Percentiles rank a stretch among this genome's conserved stretches.
phyloP scores from a whole-genome alignment of 2,888 invertebrate genomes.

The Stenodema calcarata region DNA sequence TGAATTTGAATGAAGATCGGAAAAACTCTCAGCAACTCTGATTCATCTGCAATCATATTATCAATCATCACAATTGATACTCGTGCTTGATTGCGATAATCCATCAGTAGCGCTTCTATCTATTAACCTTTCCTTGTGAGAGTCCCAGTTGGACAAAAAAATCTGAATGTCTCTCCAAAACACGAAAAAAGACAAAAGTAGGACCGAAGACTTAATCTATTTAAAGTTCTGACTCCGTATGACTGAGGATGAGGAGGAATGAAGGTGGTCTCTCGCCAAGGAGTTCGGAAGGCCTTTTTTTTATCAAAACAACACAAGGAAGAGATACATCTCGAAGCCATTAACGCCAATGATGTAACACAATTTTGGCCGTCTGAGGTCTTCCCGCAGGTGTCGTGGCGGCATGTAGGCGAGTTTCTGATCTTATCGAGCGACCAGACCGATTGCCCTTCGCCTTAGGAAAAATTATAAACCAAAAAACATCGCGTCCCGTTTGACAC shows the following conservation, averaged over 20 bases:
- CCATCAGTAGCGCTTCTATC: too few species aligned
- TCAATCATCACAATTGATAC: too few species aligned
- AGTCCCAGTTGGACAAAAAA: too few species aligned
- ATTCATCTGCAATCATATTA: too few species aligned
- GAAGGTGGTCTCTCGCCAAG: neutral
- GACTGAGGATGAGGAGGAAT: too few species aligned
- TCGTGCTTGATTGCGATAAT: too few species aligned
- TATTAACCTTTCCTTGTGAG: too few species aligned
- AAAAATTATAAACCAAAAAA: too few species aligned
- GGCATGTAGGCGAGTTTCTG: constrained; percentile 23
- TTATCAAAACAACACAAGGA: constrained; percentile 24
- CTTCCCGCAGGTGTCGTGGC: neutral
- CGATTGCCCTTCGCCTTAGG: neutral
- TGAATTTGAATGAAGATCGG: too few species aligned
- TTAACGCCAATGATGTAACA: constrained; percentile 41
- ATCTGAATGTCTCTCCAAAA: too few species aligned
- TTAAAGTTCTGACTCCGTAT: neutral
- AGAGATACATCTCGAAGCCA: constrained; percentile 1
- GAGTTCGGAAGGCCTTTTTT: constrained; percentile 34
- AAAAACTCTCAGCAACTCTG: too few species aligned
- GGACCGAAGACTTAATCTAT: constrained; percentile 9
- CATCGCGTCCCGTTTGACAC: constrained; percentile 18
- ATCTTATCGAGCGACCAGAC: constrained; percentile 28
- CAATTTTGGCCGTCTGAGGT: neutral
- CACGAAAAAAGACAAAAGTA: neutral